These are phyloP conservation scores for Erebia aethiops DNA, from an alignment of 2,888 invertebrate species.

Conservation along the genomic window DNA sequence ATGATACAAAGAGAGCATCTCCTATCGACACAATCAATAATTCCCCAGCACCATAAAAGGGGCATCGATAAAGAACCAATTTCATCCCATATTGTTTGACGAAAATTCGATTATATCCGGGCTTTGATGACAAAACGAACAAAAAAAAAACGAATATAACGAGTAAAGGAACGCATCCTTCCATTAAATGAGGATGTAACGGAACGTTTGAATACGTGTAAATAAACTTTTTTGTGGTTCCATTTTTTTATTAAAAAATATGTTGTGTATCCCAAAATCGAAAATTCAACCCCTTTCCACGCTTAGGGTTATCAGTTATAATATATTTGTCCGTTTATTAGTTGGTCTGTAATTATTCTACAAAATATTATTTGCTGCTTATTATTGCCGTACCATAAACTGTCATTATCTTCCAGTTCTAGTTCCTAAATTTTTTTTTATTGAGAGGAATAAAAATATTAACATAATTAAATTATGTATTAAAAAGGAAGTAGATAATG, in stretches of 20 bases:
- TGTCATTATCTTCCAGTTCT: too few species aligned
- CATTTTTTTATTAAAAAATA: slow-evolving; percentile 3
- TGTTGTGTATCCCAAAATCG: not conserved
- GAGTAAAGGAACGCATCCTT: slow-evolving; percentile 61
- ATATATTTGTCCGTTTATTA: too few species aligned
- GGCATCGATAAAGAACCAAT: slow-evolving; percentile 73
- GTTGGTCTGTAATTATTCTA: too few species aligned
- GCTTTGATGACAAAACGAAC: slow-evolving; percentile 62
- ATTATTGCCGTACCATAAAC: too few species aligned
- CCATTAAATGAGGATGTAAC: slow-evolving; percentile 66
- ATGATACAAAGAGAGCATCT: slow-evolving; percentile 47
- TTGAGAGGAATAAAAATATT: too few species aligned
- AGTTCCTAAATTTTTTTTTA: too few species aligned
- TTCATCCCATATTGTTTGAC: slow-evolving; percentile 77
- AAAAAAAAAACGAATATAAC: slow-evolving; percentile 52
- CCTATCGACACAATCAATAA: slow-evolving; percentile 57
- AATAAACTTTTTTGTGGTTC: slow-evolving; percentile 58
- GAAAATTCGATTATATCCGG: slow-evolving; percentile 77
- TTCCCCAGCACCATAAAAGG: slow-evolving; percentile 60
- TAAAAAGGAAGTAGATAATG: too few species aligned
- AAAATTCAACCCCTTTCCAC: too few species aligned
- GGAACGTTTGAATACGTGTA: slow-evolving; percentile 64
- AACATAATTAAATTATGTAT: too few species aligned
- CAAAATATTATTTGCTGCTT: too few species aligned
- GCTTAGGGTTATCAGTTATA: too few species aligned